A percentile compares a stretch with the other conserved stretches of the same genome.
phyloP scores from a whole-genome alignment of 2,888 invertebrate genomes.

The Amorpha juglandis region DNA sequence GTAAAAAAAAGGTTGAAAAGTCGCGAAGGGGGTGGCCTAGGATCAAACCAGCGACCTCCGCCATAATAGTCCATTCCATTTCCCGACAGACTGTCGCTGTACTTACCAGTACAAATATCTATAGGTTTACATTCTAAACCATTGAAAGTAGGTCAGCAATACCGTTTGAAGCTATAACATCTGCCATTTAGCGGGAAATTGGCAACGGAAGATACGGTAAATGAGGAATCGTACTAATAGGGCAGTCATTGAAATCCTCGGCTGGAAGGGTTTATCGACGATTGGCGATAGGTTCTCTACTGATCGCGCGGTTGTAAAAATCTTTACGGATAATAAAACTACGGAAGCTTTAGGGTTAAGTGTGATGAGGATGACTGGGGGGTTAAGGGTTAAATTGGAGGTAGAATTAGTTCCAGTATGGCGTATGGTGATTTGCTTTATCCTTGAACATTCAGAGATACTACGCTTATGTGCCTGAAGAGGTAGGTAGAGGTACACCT shows the following conservation, averaged over 20 bases:
- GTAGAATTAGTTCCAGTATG: neutral
- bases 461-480: too few relatives aligned
- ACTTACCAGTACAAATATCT: too few relatives aligned
- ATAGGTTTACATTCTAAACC: too few relatives aligned
- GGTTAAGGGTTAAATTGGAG: neutral
- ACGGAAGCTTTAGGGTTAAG: slow-evolving; percentile 68
- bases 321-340: slow-evolving; percentile 77
- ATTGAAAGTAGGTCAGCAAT: neutral
- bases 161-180: neutral
- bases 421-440: too few relatives aligned
- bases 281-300: slow-evolving; percentile 59
- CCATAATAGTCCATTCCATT: too few relatives aligned
- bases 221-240: slow-evolving; percentile 2
- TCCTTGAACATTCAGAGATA: too few relatives aligned
- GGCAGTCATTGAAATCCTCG: slow-evolving; percentile 60
- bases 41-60: too few relatives aligned
- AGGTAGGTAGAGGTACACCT: too few relatives aligned
- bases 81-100: too few relatives aligned
- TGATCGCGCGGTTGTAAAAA: slow-evolving; percentile 71
- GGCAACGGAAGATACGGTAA: neutral
- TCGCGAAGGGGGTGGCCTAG: too few relatives aligned
- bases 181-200: neutral
- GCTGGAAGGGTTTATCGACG: slow-evolving; percentile 61
- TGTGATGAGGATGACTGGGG: slow-evolving; percentile 63
- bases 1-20: too few relatives aligned